These are phyloP conservation scores for Amiota communis DNA, from an alignment of 2,888 invertebrate genomes.

Conservation along the genomic window DNA sequence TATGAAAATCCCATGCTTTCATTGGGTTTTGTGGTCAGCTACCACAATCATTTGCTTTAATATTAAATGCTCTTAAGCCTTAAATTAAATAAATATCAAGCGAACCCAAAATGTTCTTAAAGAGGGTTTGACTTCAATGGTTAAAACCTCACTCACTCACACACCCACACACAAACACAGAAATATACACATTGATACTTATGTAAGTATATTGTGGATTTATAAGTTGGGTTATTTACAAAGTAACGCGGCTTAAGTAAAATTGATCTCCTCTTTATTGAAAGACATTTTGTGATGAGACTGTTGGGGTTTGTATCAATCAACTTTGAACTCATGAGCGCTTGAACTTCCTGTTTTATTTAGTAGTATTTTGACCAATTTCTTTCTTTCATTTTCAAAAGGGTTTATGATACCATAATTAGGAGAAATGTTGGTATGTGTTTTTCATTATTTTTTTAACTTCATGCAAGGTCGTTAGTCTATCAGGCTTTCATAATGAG, in stretches of 20 bases:
- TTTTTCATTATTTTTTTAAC: neutral
- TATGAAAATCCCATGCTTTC: too few species aligned
- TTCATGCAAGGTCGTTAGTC: too few species aligned
- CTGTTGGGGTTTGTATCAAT: neutral
- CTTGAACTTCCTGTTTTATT: neutral
- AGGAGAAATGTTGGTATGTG: neutral
- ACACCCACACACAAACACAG: neutral
- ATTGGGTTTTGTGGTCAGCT: too few species aligned
- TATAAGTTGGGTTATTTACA: neutral
- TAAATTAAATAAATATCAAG: too few species aligned
- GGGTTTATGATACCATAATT: neutral
- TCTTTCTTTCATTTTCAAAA: neutral
- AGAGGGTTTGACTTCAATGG: too few species aligned
- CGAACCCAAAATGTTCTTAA: too few species aligned
- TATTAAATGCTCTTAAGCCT: too few species aligned
- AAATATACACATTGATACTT: neutral
- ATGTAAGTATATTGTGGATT: too few species aligned
- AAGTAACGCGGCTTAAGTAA: neutral
- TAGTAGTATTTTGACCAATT: slow-evolving; percentile 3
- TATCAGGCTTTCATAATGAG: too few species aligned
- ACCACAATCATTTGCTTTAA: too few species aligned
- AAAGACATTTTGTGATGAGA: neutral
- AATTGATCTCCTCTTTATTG: slow-evolving; percentile 18
- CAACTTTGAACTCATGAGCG: slow-evolving; percentile 4
- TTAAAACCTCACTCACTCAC: neutral